Conservation (phyloP, 2,113 vertebrate species). For the Dolichallabes microphthalmus region DNA sequence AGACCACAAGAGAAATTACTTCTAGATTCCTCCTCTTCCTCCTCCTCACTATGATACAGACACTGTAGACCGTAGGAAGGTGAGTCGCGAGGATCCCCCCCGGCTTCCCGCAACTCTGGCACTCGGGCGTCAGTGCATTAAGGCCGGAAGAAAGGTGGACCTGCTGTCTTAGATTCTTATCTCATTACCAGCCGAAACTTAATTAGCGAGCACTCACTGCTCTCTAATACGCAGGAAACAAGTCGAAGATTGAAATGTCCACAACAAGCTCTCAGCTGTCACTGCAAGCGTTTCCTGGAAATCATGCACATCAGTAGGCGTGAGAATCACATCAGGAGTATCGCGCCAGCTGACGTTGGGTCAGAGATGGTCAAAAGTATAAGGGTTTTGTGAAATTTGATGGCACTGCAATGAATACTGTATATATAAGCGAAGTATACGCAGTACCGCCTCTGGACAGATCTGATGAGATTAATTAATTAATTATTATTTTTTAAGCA, state of each 20-base stretch:
- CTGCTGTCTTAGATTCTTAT: conserved; percentile 48
- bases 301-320: not conserved
- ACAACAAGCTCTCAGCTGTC: conserved; percentile 5
- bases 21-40: not conserved
- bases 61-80: not conserved
- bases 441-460: too few relatives aligned
- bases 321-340: not conserved
- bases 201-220: conserved; percentile 49
- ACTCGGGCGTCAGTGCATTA: conserved; percentile 34
- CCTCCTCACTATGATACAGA: not conserved
- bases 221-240: conserved; percentile 36
- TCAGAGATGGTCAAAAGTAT: not conserved
- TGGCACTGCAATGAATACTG: not conserved
- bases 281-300: conserved; percentile 3
- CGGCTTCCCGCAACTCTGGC: conserved; percentile 19
- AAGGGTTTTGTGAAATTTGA: not conserved
- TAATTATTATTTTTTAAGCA: too few relatives aligned
- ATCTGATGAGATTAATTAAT: too few relatives aligned
- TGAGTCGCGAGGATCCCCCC: conserved; percentile 28
- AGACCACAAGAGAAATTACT: not conserved
- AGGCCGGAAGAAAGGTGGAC: conserved; percentile 34
- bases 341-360: not conserved
- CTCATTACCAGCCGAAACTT: conserved; percentile 50
- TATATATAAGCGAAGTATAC: too few relatives aligned
- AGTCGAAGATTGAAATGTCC: conserved; percentile 5